These are phyloP conservation scores for Aradus depressus DNA, from an alignment of 2,888 invertebrate genomes.

Conservation along the genomic window DNA sequence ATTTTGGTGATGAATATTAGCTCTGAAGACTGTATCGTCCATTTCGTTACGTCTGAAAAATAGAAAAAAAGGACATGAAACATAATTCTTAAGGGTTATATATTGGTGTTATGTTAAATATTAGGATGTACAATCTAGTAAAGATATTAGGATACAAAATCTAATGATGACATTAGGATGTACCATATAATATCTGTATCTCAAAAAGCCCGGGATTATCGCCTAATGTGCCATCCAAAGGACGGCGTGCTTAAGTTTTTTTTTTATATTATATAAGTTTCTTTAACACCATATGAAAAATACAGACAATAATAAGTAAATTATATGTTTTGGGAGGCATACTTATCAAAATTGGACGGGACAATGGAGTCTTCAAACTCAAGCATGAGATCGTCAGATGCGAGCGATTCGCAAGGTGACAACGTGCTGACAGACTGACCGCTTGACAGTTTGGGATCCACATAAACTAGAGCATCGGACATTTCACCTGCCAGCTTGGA, in stretches of 20 bases:
- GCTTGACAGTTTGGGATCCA: slow-evolving; percentile 12
- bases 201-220: no score
- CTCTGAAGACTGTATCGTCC: slow-evolving; percentile 42
- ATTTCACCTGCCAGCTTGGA: slow-evolving; percentile 25
- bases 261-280: background rate
- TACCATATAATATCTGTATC: no score
- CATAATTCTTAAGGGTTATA: background rate
- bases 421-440: slow-evolving; percentile 58
- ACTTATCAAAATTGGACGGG: slow-evolving; percentile 30
- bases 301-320: background rate
- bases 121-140: background rate
- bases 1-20: slow-evolving; percentile 42
- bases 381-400: slow-evolving; percentile 79
- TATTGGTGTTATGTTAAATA: background rate
- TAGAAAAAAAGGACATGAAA: background rate
- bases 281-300: background rate
- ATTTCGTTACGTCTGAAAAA: slow-evolving; percentile 41
- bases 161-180: background rate
- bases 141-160: background rate
- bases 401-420: slow-evolving; percentile 71
- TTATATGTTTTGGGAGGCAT: slow-evolving; percentile 29
- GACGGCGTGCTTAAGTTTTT: background rate
- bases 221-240: no score
- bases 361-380: slow-evolving; percentile 65
- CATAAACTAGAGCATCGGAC: slow-evolving; percentile 22